A percentile compares a stretch with the other conserved stretches of the same genome.
Evolutionary conservation across 2,888 invertebrate genomes (phyloP).

Genomic region (Parnassius glacialis): DNA sequence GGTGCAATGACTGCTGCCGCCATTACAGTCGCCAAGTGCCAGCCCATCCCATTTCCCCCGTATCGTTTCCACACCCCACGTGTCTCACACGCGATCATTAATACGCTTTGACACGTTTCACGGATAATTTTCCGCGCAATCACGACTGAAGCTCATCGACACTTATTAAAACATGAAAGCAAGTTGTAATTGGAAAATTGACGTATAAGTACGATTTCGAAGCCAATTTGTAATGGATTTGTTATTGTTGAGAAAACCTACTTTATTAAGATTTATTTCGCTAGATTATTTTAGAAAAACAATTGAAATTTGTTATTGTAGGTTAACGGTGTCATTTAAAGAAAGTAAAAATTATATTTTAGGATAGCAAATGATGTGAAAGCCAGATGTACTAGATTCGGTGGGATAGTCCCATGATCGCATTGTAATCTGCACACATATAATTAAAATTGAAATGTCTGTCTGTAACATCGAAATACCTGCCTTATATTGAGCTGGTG

Average conservation of each 20-base stretch:
- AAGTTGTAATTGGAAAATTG: slow-evolving; percentile 2
- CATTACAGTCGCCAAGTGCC: slow-evolving; percentile 48
- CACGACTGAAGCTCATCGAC: slow-evolving; percentile 33
- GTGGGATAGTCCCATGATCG: no score
- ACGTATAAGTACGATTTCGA: not conserved
- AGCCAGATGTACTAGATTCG: no score
- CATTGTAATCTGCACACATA: no score
- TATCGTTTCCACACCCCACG: slow-evolving; percentile 50
- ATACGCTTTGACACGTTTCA: slow-evolving; percentile 62
- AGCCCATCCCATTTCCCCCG: slow-evolving; percentile 36
- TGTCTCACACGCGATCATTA: slow-evolving; percentile 77
- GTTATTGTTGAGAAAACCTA: not conserved
- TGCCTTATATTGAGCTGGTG: no score
- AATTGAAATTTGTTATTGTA: no score
- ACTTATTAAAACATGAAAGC: slow-evolving; percentile 37
- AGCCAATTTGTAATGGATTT: not conserved
- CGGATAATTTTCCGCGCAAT: slow-evolving; percentile 49
- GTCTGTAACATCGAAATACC: no score
- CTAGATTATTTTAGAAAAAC: no score
- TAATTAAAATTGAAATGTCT: no score
- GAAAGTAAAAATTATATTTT: no score
- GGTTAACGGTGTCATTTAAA: no score
- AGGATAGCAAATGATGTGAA: no score
- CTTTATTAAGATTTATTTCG: no score
- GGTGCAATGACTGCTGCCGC: slow-evolving; percentile 76